phyloP scores from a whole-genome alignment of 2,888 invertebrate genomes.

The Tupiocoris notatus region DNA sequence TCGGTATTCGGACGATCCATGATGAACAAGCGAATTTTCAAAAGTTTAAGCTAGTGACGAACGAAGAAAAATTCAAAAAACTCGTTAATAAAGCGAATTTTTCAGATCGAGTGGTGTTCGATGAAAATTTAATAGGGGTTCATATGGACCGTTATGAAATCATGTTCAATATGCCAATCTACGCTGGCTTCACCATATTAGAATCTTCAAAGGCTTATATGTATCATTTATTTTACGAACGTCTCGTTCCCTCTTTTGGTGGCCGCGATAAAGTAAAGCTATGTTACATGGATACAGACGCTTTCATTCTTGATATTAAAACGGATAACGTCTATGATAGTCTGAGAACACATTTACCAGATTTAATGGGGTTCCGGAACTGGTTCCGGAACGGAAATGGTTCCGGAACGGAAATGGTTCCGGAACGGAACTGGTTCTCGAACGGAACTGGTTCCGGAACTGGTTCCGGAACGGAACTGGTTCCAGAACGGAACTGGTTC shows the following conservation, averaged over 20 bases:
- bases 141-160: not conserved
- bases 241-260: not conserved
- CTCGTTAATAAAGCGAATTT: too few relatives aligned
- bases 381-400: too few relatives aligned
- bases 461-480: too few relatives aligned
- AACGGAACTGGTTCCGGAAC: too few relatives aligned
- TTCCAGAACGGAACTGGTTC: too few relatives aligned
- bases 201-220: slow-evolving; percentile 3
- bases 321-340: slow-evolving; percentile 7
- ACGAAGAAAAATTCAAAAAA: too few relatives aligned
- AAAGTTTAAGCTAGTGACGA: too few relatives aligned
- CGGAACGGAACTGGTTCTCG: too few relatives aligned
- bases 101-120: not conserved
- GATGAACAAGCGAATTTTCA: not conserved
- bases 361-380: too few relatives aligned
- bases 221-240: not conserved
- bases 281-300: not conserved
- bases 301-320: not conserved
- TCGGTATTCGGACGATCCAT: not conserved
- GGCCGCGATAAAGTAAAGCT: too few relatives aligned
- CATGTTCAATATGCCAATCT: not conserved
- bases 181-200: not conserved
- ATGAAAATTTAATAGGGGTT: not conserved
- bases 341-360: not conserved
- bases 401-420: too few relatives aligned